Evolutionary conservation across 37 sponge, comb jelly and placozoan species (phyloP), one percentile per base, ranked within the genome.

Genomic region (Eunapius fragilis): DNA sequence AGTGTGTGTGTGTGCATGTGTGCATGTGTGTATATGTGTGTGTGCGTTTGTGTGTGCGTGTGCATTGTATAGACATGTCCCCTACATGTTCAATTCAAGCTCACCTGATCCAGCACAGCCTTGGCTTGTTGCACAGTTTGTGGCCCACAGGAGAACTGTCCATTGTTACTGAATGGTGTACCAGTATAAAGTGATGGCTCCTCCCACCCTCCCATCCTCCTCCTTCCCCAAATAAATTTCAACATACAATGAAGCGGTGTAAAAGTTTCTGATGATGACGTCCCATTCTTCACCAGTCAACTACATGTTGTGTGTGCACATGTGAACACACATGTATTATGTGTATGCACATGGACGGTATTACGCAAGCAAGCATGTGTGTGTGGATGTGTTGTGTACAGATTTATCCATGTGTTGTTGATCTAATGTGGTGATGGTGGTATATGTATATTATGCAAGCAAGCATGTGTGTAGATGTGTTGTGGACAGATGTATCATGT

Each of bases 251-350:
- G 47, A 49, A 11, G 77, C 70, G 19, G 41, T 82, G 86, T 82
- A 85, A 70, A 70, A 82, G 83, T 81, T 70, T 6, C 75, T 25
- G 25, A 92, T 38, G 10, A 92, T 50, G 2, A 26, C 24, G 0
- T 83, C 75, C 93, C 93, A 93, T 36, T 93, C 89, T 9, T 78
- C 49, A 28, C 75, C 80, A 0, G 69, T 75, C 72, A 93, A 75
- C 70, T 75, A 6, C 72, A 71, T 71, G 28, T 30, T 6, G 7
- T 41, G 6, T 41, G 41, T 41, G 41, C 6, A 41, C 41, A 6
- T 41, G 41, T 41, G 41, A 9, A 41, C 6, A 6, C 41, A 41
- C 6, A 6, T 41, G 6, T 41, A 6, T n/a, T n/a, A n/a, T n/a
- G n/a, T n/a, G n/a, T n/a, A n/a, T n/a, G n/a, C n/a, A n/a, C n/a